A percentile compares a stretch with the other conserved stretches of the same genome.
Conservation (phyloP, 1,140 invertebrate species). For the Drosophila mayri region DNA sequence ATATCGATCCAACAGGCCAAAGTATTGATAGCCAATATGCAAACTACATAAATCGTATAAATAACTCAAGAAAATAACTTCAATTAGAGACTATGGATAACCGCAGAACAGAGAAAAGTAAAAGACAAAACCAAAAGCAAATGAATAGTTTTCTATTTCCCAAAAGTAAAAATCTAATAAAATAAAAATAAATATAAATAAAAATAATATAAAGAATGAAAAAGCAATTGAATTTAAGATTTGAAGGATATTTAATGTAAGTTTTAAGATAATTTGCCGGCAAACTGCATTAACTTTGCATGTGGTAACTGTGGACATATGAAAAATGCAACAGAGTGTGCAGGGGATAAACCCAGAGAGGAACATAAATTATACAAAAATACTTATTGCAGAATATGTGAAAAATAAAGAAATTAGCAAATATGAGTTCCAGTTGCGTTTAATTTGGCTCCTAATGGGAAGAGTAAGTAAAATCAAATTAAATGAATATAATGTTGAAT, state of each 20-base stretch:
- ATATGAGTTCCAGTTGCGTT: constrained; percentile 15
- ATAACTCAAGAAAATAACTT: constrained; percentile 67
- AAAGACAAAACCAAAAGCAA: constrained; percentile 16
- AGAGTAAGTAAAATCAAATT: not conserved
- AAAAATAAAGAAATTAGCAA: constrained; percentile 79
- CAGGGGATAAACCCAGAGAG: constrained; percentile 49
- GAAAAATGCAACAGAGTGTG: constrained; percentile 59
- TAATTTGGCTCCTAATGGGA: not conserved
- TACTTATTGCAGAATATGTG: constrained; percentile 65
- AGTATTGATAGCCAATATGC: constrained; percentile 77
- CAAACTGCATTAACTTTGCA: constrained; percentile 43
- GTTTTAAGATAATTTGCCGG: constrained; percentile 69
- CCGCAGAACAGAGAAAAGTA: constrained; percentile 11
- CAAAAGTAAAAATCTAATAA: constrained; percentile 8
- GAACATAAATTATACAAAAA: constrained; percentile 74
- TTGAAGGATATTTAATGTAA: constrained; percentile 71
- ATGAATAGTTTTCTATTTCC: constrained; percentile 81
- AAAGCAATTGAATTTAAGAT: constrained; percentile 81
- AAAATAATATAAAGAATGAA: no score
- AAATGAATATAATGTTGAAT: not conserved
- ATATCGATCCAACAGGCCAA: constrained; percentile 69
- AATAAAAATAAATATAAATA: constrained; percentile 10
- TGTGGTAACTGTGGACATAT: constrained; percentile 57
- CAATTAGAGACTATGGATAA: constrained; percentile 63
- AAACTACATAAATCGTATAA: constrained; percentile 42